Evolutionary conservation across 2,888 invertebrate species (phyloP), one percentile per base, ranked within the genome.

Genomic region (Uloborus plumipes): DNA sequence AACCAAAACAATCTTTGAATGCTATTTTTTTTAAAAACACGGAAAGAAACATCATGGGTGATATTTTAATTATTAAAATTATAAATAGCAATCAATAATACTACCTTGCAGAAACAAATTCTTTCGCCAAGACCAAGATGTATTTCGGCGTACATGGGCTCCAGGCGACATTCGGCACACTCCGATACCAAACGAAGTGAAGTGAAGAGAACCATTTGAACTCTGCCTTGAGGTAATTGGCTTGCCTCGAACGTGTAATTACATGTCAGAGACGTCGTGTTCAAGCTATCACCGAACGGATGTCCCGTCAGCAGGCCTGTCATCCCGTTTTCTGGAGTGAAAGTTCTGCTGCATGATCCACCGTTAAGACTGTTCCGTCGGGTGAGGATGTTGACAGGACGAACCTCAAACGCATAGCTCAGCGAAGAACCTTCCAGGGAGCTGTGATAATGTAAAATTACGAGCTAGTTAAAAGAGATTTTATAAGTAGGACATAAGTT

Each of bases 381-480:
- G 9, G 61, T 50, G 4, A 74, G 76, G 2, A 84, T 58, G 26
- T 81, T 81, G 7, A 84, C 80, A 13, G 84, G 84, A 50, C 78
- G 70, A 11, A 86, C 86, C 62, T 86, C 84, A 65, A 86, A 86
- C 15, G 77, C 82, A 70, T 85, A 86, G 65, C 85, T 85, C 14
- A 97, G 91, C 0, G 96, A 96, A 18, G 95, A 95, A 91, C 96
- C 96, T 84, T 95, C 95, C 87, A 96, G 96, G 85, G 95, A 95
- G 14, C 80, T 81, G 50, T 2, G 9, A 39, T 9, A 39, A 11
- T 1, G 9, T 2, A 11, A 39, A 39, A 39, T 39, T 39, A 11
- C 39, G 39, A 39, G 39, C 39, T 39, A 39, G 39, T 39, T 11
- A 39, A 39, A 39, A 9, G 39, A 39, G 11, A 39, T 1, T n/a